A percentile compares a stretch with the other conserved stretches of the same genome.
phyloP scores from a whole-genome alignment of 2,888 invertebrate species.

The Nephrotoma guestfalica region DNA sequence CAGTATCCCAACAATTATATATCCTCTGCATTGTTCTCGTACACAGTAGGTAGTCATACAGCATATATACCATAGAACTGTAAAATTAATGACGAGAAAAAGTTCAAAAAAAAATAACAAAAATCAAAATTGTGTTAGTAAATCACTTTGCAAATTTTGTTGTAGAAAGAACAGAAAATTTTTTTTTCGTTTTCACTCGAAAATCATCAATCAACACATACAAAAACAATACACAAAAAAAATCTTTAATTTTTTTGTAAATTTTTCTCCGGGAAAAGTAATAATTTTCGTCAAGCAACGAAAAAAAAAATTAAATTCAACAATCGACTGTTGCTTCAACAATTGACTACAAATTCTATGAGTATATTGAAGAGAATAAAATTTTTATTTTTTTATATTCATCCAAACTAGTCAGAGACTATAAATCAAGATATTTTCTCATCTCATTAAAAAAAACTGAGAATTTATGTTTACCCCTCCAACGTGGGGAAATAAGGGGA shows the following conservation, averaged over 20 bases:
- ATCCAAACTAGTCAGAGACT: neutral
- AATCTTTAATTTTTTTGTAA: neutral
- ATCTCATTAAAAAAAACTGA: neutral
- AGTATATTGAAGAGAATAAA: neutral
- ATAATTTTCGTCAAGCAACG: neutral
- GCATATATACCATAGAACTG: neutral
- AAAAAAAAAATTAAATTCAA: neutral
- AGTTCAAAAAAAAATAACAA: neutral
- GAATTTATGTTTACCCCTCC: neutral
- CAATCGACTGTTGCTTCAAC: neutral
- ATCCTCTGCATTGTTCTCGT: neutral
- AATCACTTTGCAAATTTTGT: neutral
- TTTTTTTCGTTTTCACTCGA: neutral
- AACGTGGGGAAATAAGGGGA: neutral
- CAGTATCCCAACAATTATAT: neutral
- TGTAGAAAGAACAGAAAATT: neutral
- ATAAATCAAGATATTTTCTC: neutral
- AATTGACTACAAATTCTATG: neutral
- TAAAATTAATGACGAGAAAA: neutral
- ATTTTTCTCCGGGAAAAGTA: neutral
- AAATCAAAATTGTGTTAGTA: neutral
- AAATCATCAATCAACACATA: neutral
- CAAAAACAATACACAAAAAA: neutral
- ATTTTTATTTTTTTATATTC: neutral
- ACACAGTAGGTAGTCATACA: neutral